phyloP scores from a whole-genome alignment of 2,888 invertebrate genomes.

The Rhogogaster chlorosoma region DNA sequence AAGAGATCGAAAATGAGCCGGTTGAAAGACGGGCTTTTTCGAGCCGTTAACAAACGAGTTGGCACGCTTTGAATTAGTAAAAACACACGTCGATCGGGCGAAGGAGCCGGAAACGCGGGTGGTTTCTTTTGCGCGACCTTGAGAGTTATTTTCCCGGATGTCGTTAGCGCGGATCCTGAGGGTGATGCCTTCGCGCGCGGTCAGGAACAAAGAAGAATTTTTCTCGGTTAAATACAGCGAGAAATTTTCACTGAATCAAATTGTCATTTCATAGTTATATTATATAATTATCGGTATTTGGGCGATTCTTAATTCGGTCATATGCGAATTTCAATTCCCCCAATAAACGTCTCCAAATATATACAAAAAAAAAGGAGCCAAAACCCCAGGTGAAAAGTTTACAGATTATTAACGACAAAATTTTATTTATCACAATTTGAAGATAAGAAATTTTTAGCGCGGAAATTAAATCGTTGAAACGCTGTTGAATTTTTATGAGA shows the following conservation, averaged over 20 bases:
- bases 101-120: slow-evolving; percentile 40
- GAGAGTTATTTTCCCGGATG: slow-evolving; percentile 47
- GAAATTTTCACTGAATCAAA: background rate
- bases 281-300: too few relatives aligned
- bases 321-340: too few relatives aligned
- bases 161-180: slow-evolving; percentile 38
- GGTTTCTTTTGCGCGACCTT: slow-evolving; percentile 37
- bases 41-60: slow-evolving; percentile 41
- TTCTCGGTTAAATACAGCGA: background rate
- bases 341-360: too few relatives aligned
- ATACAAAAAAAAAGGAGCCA: too few relatives aligned
- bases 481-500: too few relatives aligned
- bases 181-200: background rate
- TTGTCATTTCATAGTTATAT: background rate
- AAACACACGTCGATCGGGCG: slow-evolving; percentile 15
- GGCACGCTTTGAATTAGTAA: slow-evolving; percentile 43
- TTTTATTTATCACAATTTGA: too few relatives aligned
- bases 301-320: too few relatives aligned
- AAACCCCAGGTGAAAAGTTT: too few relatives aligned
- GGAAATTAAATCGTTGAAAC: too few relatives aligned
- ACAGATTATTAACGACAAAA: too few relatives aligned
- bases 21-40: slow-evolving; percentile 23
- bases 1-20: background rate
- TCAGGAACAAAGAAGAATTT: background rate
- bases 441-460: too few relatives aligned